Conservation (phyloP, 2,888 invertebrate species). For the Gisinianus flammeolus region DNA sequence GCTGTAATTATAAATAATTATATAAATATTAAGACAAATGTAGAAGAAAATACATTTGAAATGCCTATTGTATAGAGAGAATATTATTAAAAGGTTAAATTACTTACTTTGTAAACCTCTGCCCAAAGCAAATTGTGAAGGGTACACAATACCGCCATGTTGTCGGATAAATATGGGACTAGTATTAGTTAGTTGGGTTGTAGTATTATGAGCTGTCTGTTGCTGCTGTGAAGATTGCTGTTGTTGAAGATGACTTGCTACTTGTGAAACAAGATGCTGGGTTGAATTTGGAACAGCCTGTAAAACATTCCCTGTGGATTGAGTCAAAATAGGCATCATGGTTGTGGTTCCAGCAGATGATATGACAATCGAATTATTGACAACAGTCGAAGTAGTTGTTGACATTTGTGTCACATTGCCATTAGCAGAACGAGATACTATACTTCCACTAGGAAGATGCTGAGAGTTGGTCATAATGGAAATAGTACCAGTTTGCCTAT, state of each 20-base stretch:
- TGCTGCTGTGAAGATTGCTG: conserved; percentile 29
- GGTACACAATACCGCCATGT: conserved; percentile 55
- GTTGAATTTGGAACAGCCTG: conserved; percentile 19
- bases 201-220: not conserved
- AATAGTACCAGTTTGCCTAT: conserved; percentile 8
- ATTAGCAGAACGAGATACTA: not conserved
- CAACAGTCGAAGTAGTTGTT: conserved; percentile 6
- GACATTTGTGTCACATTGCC: not conserved
- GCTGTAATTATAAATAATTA: conserved; percentile 38
- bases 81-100: no score
- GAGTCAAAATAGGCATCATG: conserved; percentile 24
- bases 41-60: conserved; percentile 10
- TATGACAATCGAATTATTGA: conserved; percentile 29
- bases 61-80: not conserved
- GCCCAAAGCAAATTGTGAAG: conserved; percentile 52
- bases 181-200: conserved; percentile 39
- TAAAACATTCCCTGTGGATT: conserved; percentile 19
- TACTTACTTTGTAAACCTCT: conserved; percentile 52
- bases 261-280: conserved; percentile 29
- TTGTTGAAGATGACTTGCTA: conserved; percentile 29
- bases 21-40: not conserved
- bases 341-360: conserved; percentile 28
- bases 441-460: conserved; percentile 7
- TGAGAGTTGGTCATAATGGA: conserved; percentile 12
- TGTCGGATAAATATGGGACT: conserved; percentile 55